Evolutionary conservation across 2,888 invertebrate species (phyloP), one percentile per base, ranked within the genome.

Genomic region (Gymnocheta viridis): DNA sequence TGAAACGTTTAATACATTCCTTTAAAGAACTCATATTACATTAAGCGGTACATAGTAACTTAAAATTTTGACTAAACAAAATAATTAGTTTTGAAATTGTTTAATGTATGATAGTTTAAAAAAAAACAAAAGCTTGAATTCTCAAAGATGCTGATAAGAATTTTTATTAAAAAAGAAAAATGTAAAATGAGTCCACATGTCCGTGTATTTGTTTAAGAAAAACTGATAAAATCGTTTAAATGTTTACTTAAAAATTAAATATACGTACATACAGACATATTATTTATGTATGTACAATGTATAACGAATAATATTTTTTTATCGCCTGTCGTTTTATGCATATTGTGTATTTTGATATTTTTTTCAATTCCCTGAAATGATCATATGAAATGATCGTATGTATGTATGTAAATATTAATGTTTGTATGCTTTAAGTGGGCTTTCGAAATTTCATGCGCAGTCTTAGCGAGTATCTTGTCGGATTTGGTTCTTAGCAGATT

Each of bases 131-230:
- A 82, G 66, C 74, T 79, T 70, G 66, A 82, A 60, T 72, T 81
- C 62, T 69, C 29, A 73, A 70, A 83, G 85, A 78, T 83, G 86
- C 83, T 85, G 86, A 87, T 87, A 87, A 87, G 86, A 77, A 41
- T 47, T 76, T 67, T 74, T 78, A 64, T 72, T 47, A 9, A 35
- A 49, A 49, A 66, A 66, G 27, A 22, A 82, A 80, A 77, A 66
- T 78, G 47, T 58, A 82, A 85, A 87, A 85, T 84, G 85, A 86
- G 86, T 85, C 85, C 86, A 87, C 86, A 85, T 87, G 86, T 82
- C 86, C 81, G 54, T 76, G 82, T 85, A 83, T 83, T 86, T 82
- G 85, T 83, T 82, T 56, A 77, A 84, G 67, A 73, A 74, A 29
- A 60, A 83, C 85, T 86, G 85, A 86, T 86, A 86, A 82, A 70